Base-by-base conservation (phyloP, 1,140 invertebrate genomes). In the Megathymus violae region DNA sequence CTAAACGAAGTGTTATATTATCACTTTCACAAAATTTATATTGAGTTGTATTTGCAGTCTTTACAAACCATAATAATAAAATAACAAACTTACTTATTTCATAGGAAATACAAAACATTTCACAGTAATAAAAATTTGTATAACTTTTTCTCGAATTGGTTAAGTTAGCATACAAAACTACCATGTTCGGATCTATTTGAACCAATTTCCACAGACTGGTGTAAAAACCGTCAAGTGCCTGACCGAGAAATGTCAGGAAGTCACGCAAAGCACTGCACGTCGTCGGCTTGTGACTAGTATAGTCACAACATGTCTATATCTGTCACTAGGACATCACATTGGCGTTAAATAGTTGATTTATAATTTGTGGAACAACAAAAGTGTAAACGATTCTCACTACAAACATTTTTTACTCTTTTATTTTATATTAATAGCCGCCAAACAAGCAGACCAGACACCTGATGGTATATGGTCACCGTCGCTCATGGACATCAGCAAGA, bases 301-400 rank as follows among this genome's bases (percentile, higher is more conserved):
- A 17, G 48, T 51, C 31, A 38, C 31, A 38, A 17, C 14, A 65
- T 44, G 16, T n/a, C 68, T 72, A 64, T 81, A 81, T 73, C 60
- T 52, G 69, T 72, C 64, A 67, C 58, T 73, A 59, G 54, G 40
- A 62, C 64, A 50, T 75, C 63, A 59, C 67, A 59, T n/a, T n/a
- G 69, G 64, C 69, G 66, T 68, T 66, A 67, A 79, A 80, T 76
- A 68, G 43, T 11, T 48, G 64, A 61, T 82, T 82, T 82, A 73
- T 80, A 80, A 82, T 74, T 72, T 71, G 78, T 73, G 61, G 54
- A 16, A 38, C 22, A 40, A 62, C 63, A 43, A 66, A 64, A 47
- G 27, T 41, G 52, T 31, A 9, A 4, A 7, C 3, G 27, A 7
- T 31, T 31, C 19, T 46, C n/a, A 46, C 43, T 25, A 46, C 3